A percentile compares a stretch with the other conserved stretches of the same genome.
Conservation (phyloP, 2,888 invertebrate species). For the Lutraria lutraria region DNA sequence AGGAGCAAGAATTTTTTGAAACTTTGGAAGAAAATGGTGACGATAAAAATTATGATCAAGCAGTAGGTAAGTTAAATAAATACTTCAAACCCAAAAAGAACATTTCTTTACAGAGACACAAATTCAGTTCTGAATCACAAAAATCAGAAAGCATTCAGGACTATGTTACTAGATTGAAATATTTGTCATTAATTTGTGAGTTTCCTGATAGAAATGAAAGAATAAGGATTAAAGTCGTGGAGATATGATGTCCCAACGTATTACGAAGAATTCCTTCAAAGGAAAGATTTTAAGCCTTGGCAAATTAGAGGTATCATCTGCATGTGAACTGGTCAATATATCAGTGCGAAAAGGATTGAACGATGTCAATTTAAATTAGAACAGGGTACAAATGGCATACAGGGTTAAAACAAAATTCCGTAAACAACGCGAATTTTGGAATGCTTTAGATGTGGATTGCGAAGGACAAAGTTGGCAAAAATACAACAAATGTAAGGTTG, state of each 20-base stretch:
- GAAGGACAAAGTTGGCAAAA: conserved; percentile 28
- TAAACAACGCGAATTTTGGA: not conserved
- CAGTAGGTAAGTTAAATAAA: too few relatives aligned
- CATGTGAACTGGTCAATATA: conserved; percentile 9
- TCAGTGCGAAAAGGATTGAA: too few relatives aligned
- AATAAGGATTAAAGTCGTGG: conserved; percentile 23
- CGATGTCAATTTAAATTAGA: too few relatives aligned
- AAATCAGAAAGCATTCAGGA: conserved; percentile 17
- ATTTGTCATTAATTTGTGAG: conserved; percentile 46
- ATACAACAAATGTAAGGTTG: conserved; percentile 25
- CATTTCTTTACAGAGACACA: conserved; percentile 40
- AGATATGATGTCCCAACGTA: not conserved
- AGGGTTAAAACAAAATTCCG: too few relatives aligned
- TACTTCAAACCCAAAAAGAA: conserved; percentile 59
- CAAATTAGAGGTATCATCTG: too few relatives aligned
- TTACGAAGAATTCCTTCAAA: not conserved
- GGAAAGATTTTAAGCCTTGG: conserved; percentile 22
- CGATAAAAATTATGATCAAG: too few relatives aligned
- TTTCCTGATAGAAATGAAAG: conserved; percentile 55
- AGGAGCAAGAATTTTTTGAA: too few relatives aligned
- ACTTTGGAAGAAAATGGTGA: too few relatives aligned
- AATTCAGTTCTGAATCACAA: conserved; percentile 22
- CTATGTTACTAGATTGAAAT: conserved; percentile 44
- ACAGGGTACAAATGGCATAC: too few relatives aligned
- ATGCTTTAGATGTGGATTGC: conserved; percentile 38